These are phyloP conservation scores for Ectropis grisescens DNA, from an alignment of 1,140 invertebrate genomes.

Conservation along the genomic window DNA sequence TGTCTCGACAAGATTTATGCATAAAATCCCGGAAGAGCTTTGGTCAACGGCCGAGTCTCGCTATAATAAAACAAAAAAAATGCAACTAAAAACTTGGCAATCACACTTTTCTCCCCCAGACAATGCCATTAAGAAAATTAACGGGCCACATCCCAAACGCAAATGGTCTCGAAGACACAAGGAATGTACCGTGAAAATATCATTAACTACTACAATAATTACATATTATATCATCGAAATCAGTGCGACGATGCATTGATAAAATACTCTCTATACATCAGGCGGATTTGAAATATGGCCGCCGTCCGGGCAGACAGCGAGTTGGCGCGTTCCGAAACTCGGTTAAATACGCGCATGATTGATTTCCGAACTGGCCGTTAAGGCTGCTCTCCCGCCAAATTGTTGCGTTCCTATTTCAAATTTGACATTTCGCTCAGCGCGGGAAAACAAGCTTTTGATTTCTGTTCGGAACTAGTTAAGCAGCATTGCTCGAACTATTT, in stretches of 20 bases:
- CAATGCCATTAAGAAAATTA: too few species aligned
- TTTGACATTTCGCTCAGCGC: too few species aligned
- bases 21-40: too few species aligned
- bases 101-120: too few species aligned
- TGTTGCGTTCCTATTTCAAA: neutral
- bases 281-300: slow-evolving; percentile 57
- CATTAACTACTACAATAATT: slow-evolving; percentile 64
- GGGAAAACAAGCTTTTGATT: too few species aligned
- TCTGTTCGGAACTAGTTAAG: too few species aligned
- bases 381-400: too few species aligned
- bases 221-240: slow-evolving; percentile 63
- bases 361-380: slow-evolving; percentile 27
- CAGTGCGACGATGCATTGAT: slow-evolving; percentile 66
- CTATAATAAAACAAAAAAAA: too few species aligned
- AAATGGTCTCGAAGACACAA: slow-evolving; percentile 39
- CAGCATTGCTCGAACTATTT: too few species aligned
- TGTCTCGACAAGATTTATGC: too few species aligned
- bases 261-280: slow-evolving; percentile 61
- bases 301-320: slow-evolving; percentile 46
- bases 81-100: too few species aligned
- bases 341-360: slow-evolving; percentile 56
- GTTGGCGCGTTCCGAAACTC: slow-evolving; percentile 47
- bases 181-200: slow-evolving; percentile 53
- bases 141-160: neutral
- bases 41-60: too few species aligned